A percentile compares a stretch with the other conserved stretches of the same genome.
phyloP scores from a whole-genome alignment of 2,113 vertebrate species.

The Podarcis cretensis region DNA sequence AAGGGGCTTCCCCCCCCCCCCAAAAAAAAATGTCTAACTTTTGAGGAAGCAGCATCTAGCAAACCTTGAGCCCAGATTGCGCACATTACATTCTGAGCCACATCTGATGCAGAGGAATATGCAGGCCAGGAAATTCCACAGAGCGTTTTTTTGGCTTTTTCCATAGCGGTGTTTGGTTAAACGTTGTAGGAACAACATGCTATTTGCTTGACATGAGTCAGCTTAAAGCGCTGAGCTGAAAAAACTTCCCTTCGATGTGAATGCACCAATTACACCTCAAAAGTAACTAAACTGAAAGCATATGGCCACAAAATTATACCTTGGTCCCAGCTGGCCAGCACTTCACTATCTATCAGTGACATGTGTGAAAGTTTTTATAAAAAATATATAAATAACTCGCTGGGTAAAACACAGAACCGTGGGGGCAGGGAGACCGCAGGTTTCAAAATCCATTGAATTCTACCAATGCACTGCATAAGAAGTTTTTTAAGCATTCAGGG shows the following conservation, averaged over 20 bases:
- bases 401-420: not conserved
- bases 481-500: not conserved
- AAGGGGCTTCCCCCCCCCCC: too few relatives aligned
- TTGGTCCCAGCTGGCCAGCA: not conserved
- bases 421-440: not conserved
- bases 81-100: not conserved
- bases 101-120: not conserved
- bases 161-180: not conserved
- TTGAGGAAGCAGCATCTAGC: not conserved
- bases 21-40: not conserved
- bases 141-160: not conserved
- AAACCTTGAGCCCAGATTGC: not conserved
- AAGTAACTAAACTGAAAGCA: not conserved
- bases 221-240: not conserved
- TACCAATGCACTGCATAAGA: not conserved
- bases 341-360: not conserved
- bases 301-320: not conserved
- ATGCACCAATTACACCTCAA: not conserved
- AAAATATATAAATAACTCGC: not conserved
- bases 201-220: not conserved
- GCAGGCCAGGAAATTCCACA: not conserved
- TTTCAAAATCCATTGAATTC: not conserved
- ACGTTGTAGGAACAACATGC: not conserved
- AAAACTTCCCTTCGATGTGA: not conserved
- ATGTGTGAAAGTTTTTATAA: not conserved